Evolutionary conservation across 2,113 vertebrate genomes (phyloP).

Genomic region (Silurus asotus): DNA sequence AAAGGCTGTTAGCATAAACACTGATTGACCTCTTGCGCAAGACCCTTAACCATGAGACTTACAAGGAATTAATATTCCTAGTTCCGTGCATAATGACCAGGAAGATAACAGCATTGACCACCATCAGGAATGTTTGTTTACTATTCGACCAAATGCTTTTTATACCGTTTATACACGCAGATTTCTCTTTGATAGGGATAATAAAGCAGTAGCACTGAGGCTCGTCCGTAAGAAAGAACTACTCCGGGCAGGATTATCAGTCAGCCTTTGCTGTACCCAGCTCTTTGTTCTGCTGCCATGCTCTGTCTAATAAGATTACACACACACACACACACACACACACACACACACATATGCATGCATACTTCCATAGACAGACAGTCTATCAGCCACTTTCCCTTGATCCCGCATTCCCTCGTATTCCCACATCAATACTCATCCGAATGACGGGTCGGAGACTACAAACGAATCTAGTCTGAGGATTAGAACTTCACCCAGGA

Average conservation of each 20-base stretch:
- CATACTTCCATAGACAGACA: constrained; percentile 10
- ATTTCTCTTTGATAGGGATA: neutral
- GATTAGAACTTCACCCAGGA: constrained; percentile 3
- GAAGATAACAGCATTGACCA: constrained; percentile 6
- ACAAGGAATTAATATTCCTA: neutral
- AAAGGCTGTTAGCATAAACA: neutral
- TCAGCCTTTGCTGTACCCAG: constrained; percentile 10
- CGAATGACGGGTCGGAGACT: constrained; percentile 12
- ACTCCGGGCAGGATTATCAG: constrained; percentile 25
- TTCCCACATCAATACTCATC: neutral
- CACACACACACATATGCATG: constrained; percentile 7
- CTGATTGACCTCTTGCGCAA: neutral
- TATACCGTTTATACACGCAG: neutral
- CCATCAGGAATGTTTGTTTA: neutral
- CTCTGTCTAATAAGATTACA: constrained; percentile 35
- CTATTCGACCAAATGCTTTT: neutral
- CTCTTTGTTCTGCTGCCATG: constrained; percentile 13
- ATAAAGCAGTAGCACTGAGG: neutral
- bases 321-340: neutral
- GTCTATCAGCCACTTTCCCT: neutral
- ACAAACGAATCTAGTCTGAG: constrained; percentile 12
- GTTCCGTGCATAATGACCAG: neutral
- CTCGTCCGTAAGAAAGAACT: neutral
- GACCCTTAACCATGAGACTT: neutral
- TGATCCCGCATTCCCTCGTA: neutral